phyloP scores from a whole-genome alignment of 2,888 invertebrate genomes.

The Neuroscelio doddi region DNA sequence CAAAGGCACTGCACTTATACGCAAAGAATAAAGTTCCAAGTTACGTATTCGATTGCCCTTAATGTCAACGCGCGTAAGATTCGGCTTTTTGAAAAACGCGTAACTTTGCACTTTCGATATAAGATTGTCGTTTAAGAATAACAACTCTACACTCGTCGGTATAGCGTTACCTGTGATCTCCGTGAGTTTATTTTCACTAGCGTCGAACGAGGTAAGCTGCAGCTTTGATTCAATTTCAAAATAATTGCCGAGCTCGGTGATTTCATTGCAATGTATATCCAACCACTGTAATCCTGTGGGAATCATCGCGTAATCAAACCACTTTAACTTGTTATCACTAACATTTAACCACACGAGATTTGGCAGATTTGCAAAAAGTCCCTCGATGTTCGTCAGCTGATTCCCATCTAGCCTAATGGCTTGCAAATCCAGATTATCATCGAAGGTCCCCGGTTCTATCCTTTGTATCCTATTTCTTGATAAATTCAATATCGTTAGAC shows the following conservation, averaged over 20 bases:
- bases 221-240: constrained; percentile 87
- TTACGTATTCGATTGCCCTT: constrained; percentile 86
- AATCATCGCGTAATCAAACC: constrained; percentile 89
- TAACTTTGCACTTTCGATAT: constrained; percentile 89
- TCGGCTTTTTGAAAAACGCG: constrained; percentile 90
- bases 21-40: constrained; percentile 82
- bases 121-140: constrained; percentile 85
- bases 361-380: constrained; percentile 85
- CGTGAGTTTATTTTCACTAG: constrained; percentile 85
- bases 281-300: constrained; percentile 89
- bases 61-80: constrained; percentile 86
- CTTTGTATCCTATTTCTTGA: constrained; percentile 87
- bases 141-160: constrained; percentile 86
- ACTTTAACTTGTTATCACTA: constrained; percentile 87
- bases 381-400: constrained; percentile 84
- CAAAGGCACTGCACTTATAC: constrained; percentile 83
- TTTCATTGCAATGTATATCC: constrained; percentile 88
- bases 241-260: constrained; percentile 87
- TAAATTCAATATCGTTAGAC: constrained; percentile 86
- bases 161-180: constrained; percentile 88
- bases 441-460: constrained; percentile 85
- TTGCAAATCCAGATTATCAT: constrained; percentile 83
- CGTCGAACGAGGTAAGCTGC: constrained; percentile 86
- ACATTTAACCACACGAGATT: constrained; percentile 90
- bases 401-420: constrained; percentile 88